Evolutionary conservation across 37 sponge, comb jelly and placozoan genomes (phyloP).

Genomic region (Amphimedon queenslandica): DNA sequence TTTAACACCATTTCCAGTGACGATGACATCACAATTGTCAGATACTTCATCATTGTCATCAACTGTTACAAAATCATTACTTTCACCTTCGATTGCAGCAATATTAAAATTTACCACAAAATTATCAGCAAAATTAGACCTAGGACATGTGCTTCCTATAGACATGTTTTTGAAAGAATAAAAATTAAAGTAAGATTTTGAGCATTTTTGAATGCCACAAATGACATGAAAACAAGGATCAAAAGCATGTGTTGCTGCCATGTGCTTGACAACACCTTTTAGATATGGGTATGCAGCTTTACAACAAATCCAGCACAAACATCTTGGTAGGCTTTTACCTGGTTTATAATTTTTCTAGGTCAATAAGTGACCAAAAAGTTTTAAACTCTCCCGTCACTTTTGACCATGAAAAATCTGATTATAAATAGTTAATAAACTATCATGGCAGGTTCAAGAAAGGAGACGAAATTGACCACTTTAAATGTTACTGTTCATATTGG

Average conservation of each 20-base stretch:
- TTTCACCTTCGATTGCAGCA: not conserved
- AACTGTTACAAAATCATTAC: not conserved
- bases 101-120: not conserved
- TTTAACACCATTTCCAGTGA: too few species aligned
- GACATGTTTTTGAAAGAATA: slow-evolving; percentile 25
- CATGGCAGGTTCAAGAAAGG: too few species aligned
- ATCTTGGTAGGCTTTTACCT: too few species aligned
- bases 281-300: not conserved
- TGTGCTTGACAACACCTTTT: slow-evolving; percentile 13
- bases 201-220: slow-evolving; percentile 28
- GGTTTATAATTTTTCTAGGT: too few species aligned
- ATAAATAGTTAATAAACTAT: too few species aligned
- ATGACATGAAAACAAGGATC: slow-evolving; percentile 6
- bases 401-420: too few species aligned
- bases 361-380: too few species aligned
- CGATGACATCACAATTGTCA: too few species aligned
- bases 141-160: slow-evolving; percentile 5
- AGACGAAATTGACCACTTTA: too few species aligned
- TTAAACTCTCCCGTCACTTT: too few species aligned
- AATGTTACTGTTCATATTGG: too few species aligned
- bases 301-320: not conserved
- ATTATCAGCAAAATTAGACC: not conserved
- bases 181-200: slow-evolving; percentile 4
- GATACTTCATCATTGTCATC: not conserved
- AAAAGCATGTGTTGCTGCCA: slow-evolving; percentile 13